Evolutionary conservation across 2,113 vertebrate species (phyloP), one percentile per base, ranked within the genome.

Genomic region (Phaetusa simplex): DNA sequence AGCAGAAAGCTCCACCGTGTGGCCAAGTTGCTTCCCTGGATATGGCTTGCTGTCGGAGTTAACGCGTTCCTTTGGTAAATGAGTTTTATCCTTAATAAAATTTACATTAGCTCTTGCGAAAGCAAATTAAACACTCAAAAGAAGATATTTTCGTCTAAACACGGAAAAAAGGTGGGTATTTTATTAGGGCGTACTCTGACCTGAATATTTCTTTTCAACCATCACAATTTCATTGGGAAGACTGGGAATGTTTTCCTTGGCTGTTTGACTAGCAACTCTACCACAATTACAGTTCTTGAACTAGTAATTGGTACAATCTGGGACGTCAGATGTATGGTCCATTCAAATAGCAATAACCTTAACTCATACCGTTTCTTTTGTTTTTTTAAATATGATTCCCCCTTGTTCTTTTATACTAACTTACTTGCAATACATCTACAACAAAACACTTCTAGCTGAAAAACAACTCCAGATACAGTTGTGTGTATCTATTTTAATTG

Each of bases 1-100:
- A 79, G 36, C 26, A 26, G 40, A 91, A 76, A 69, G 91, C 97
- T 92, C 95, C 97, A 91, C 81, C 96, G 3, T 79, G 95, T 87
- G 97, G 96, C 50, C 81, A 24, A 18, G 34, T 6, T 17, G n/a
- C 73, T 64, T 59, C 70, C 17, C 13, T 14, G 14, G 0, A 1
- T 8, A 0, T 2, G 14, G 56, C 85, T 42, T 14, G 18, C 24
- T 12, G 5, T 4, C 17, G 1, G 12, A 11, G 6, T 4, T 11
- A 4, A 6, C 0, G 0, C 15, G 2, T 5, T 42, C 36, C 50
- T 34, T 5, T 1, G 26, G 9, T 4, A 82, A 59, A 26, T 4
- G 17, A 0, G 4, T 8, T 42, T 24, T 23, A 8, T 22, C n/a
- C 11, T 20, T 7, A 30, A 21, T 14, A 29, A 76, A 7, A 26